Conservation (phyloP, 2,113 vertebrate genomes). For the Pelodiscus sinensis region DNA sequence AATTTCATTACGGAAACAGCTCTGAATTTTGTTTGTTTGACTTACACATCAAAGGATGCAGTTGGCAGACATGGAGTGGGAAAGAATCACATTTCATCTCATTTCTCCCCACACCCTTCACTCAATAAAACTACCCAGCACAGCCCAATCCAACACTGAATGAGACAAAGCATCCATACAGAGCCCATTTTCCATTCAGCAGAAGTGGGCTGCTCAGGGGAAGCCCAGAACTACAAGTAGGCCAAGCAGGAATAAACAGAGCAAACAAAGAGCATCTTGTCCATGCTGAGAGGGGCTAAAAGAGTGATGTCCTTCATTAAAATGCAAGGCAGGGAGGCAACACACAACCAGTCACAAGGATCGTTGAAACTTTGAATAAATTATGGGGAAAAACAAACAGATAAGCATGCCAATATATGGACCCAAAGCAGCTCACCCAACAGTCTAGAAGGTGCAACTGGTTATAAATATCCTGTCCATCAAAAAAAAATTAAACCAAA, state of each 20-base stretch:
- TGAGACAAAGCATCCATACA: conserved; percentile 69
- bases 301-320: conserved; percentile 84
- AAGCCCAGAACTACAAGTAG: conserved; percentile 68
- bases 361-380: conserved; percentile 59
- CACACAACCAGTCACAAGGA: conserved; percentile 78
- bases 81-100: conserved; percentile 8
- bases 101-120: conserved; percentile 11
- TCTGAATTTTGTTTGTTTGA: conserved; percentile 47
- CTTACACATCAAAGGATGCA: conserved; percentile 7
- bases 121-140: conserved; percentile 47
- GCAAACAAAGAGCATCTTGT: conserved; percentile 87
- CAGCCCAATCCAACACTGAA: conserved; percentile 53
- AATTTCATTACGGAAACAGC: conserved; percentile 3
- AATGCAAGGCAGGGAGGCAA: conserved; percentile 85
- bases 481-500: not conserved
- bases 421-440: not conserved
- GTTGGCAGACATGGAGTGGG: not conserved
- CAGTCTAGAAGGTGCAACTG: rapidly evolving
- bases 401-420: rapidly evolving
- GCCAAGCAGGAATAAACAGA: conserved; percentile 76
- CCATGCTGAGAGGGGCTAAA: conserved; percentile 77
- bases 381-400: not conserved
- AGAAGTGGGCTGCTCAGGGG: conserved; percentile 41
- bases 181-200: conserved; percentile 56
- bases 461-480: not conserved